phyloP scores from a whole-genome alignment of 2,888 invertebrate species.

The Epistrophe eligans region DNA sequence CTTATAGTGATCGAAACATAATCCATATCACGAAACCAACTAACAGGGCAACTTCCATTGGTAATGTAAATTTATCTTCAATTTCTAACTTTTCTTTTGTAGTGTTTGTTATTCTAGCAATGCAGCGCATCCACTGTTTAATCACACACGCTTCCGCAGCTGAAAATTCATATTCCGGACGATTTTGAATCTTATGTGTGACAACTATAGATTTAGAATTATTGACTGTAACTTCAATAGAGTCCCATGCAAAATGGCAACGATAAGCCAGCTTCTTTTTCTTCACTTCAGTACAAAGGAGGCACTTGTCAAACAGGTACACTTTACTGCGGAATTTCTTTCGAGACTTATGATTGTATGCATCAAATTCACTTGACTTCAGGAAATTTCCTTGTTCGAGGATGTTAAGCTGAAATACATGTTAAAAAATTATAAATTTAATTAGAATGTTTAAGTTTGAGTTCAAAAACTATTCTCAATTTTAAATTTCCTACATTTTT shows the following conservation, averaged over 20 bases:
- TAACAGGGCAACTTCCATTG: conserved; percentile 81
- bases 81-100: conserved; percentile 78
- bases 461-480: too few species aligned
- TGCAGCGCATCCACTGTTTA: conserved; percentile 81
- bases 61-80: conserved; percentile 79
- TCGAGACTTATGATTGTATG: conserved; percentile 81
- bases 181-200: conserved; percentile 76
- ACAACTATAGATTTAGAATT: conserved; percentile 80
- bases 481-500: too few species aligned
- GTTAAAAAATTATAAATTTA: neutral
- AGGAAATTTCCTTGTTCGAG: conserved; percentile 81
- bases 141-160: conserved; percentile 80
- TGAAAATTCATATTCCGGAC: conserved; percentile 80
- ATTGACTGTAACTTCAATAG: conserved; percentile 79
- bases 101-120: conserved; percentile 79
- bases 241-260: conserved; percentile 81
- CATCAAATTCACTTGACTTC: conserved; percentile 82
- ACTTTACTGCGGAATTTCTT: conserved; percentile 82
- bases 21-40: conserved; percentile 80
- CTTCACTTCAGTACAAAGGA: conserved; percentile 82
- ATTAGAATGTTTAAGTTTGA: too few species aligned
- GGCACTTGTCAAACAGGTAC: conserved; percentile 82
- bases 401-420: conserved; percentile 79
- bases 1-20: conserved; percentile 81
- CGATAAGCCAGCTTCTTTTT: conserved; percentile 81